Evolutionary conservation across 2,113 vertebrate species (phyloP).

Genomic region (Colius striatus): DNA sequence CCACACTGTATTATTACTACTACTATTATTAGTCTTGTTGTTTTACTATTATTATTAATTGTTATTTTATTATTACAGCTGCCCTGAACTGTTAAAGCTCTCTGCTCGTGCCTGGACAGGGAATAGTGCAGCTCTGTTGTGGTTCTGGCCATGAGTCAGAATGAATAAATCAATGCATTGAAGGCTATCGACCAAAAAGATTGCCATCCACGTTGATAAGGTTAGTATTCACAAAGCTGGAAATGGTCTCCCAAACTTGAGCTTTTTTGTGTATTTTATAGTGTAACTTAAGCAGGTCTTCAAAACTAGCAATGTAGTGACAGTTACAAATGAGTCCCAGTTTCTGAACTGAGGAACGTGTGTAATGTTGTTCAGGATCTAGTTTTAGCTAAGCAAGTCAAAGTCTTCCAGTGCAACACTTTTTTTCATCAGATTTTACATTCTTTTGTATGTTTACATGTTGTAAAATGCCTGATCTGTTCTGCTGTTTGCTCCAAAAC

Average conservation of each 20-base stretch:
- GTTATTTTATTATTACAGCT: neutral
- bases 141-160: neutral
- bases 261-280: neutral
- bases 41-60: neutral
- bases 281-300: neutral
- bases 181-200: neutral
- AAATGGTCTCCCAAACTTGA: neutral
- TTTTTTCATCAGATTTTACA: neutral
- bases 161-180: neutral
- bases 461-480: rapidly evolving
- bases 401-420: neutral
- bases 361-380: no score
- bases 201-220: neutral
- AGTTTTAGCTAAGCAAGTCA: neutral
- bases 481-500: neutral
- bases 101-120: neutral
- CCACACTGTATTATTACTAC: no score
- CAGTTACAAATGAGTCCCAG: neutral
- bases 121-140: neutral
- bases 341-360: neutral
- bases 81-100: neutral
- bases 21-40: rapidly evolving
- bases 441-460: neutral
- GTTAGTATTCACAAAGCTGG: neutral
- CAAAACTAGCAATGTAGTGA: neutral